phyloP scores from a whole-genome alignment of 2,888 invertebrate genomes.

The Melanotus villosus region DNA sequence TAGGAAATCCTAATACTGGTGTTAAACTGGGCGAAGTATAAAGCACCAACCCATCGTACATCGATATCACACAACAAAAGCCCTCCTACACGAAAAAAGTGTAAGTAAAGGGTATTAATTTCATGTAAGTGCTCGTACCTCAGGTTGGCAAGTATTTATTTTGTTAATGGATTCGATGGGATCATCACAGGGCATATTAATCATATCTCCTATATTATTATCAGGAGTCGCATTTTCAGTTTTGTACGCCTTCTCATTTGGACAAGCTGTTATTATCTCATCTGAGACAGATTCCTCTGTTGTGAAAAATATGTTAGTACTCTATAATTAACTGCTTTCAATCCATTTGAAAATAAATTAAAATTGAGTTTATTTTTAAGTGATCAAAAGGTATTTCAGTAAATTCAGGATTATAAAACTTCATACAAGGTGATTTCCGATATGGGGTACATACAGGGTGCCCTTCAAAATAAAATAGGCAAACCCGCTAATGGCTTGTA shows the following conservation, averaged over 20 bases:
- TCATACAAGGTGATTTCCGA: too few species aligned
- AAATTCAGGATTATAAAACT: too few species aligned
- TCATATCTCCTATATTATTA: slow-evolving; percentile 19
- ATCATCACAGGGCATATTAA: slow-evolving; percentile 15
- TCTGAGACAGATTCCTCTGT: neutral
- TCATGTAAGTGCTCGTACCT: slow-evolving; percentile 21
- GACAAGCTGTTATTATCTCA: neutral
- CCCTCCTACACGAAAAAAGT: slow-evolving; percentile 69
- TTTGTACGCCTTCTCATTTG: neutral
- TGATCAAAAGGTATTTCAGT: too few species aligned
- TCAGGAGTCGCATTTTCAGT: neutral
- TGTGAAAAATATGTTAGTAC: too few species aligned
- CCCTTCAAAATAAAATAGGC: too few species aligned
- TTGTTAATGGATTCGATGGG: slow-evolving; percentile 27
- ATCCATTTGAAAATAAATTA: too few species aligned
- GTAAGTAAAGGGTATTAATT: neutral
- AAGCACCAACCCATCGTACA: slow-evolving; percentile 86
- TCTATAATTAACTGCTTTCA: neutral
- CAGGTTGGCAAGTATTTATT: slow-evolving; percentile 18
- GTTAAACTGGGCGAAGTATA: slow-evolving; percentile 81
- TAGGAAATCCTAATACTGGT: slow-evolving; percentile 81
- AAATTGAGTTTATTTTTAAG: too few species aligned
- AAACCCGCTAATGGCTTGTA: too few species aligned
- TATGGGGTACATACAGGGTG: too few species aligned
- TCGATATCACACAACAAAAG: slow-evolving; percentile 85